phyloP scores from a whole-genome alignment of 2,113 vertebrate genomes.

The Emberiza fucata region DNA sequence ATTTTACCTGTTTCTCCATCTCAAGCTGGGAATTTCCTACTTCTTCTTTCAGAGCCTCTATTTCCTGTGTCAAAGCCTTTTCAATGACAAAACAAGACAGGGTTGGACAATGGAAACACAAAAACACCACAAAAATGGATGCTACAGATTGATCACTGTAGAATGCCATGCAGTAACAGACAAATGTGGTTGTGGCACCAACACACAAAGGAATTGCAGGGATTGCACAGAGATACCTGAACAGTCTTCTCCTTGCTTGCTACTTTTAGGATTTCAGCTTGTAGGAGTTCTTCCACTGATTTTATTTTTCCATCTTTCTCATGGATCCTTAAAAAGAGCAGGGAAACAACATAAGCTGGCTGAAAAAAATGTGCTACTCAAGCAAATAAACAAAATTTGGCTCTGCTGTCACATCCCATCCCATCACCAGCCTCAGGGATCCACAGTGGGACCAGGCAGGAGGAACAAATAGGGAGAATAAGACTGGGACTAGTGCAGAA shows the following conservation, averaged over 20 bases:
- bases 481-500: neutral
- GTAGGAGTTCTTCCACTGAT: constrained; percentile 82
- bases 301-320: constrained; percentile 87
- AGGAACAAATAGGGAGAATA: neutral
- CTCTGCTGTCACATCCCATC: neutral
- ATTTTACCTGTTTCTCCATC: constrained; percentile 83
- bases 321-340: constrained; percentile 76
- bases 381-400: neutral
- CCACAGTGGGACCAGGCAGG: neutral
- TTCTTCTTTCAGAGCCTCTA: constrained; percentile 85
- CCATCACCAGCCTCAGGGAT: neutral
- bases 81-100: constrained; percentile 80
- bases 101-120: constrained; percentile 79
- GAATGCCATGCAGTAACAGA: constrained; percentile 56
- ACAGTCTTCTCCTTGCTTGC: constrained; percentile 76
- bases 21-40: constrained; percentile 84
- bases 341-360: neutral
- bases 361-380: accelerated
- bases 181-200: constrained; percentile 48
- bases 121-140: constrained; percentile 39
- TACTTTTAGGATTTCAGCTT: constrained; percentile 79
- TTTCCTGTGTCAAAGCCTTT: constrained; percentile 89
- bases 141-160: constrained; percentile 5
- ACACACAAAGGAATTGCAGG: neutral
- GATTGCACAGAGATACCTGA: constrained; percentile 67